Base-by-base conservation (phyloP, 2,797 vertebrate genomes). In the Telmatherina bonti region DNA sequence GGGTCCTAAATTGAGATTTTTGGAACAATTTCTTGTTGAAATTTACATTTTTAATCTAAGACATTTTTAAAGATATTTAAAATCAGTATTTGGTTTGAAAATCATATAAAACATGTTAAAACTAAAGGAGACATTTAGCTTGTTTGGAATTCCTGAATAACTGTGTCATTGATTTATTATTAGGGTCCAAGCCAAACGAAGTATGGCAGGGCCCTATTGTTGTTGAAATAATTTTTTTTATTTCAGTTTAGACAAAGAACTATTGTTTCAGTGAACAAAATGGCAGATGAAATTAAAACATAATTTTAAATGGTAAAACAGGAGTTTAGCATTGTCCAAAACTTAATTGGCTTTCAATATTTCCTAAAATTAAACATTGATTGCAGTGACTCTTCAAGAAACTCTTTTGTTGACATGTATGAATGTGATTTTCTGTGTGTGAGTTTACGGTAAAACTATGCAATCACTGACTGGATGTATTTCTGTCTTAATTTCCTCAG, bases 401-500 rank as follows among this genome's bases (percentile, higher is more conserved):
- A 27, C 9, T 22, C 3, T 55, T 59, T 12, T 59, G 24, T 65
- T 56, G 3, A 16, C 12, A 8, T 62, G 35, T 38, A 18, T 35
- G 13, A 73, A 52, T 26, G 36, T 65, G 12, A 55, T 63, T 67
- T 35, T 65, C 16, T 74, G 72, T 62, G 45, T 66, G 45, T 66
- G 2, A 13, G 24, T 58, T 58, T 57, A 49, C 41, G 10, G 24
- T 35, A 53, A 22, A 73, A 31, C 56, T 55, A 67, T 73, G 68
- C 62, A 69, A 57, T 8, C 10, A 62, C 31, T 68, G 33, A 36
- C 3, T 53, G 4, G 56, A 47, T 61, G 3, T 22, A 49, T 74
- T 47, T 60, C 64, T 83, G 70, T 74, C 68, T 76, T 64, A 60
- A 49, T 13, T 58, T 15, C 33, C n/a, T 43, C 38, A 18, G 4